Conservation (phyloP, 2,113 vertebrate genomes). For the Thryonomys swinderianus region DNA sequence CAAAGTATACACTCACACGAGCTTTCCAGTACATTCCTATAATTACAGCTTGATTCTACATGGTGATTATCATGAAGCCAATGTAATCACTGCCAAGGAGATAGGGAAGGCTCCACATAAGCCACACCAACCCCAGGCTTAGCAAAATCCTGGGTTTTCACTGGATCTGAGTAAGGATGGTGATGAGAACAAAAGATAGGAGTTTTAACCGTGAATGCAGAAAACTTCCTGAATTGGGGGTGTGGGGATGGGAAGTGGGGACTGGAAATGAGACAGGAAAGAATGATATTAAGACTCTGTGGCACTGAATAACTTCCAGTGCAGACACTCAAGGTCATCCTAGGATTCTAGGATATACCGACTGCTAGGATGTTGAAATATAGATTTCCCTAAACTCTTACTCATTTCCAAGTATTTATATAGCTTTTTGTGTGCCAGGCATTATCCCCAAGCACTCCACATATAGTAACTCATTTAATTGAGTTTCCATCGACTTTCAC, state of each 20-base stretch:
- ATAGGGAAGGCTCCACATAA: neutral
- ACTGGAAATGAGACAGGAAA: neutral
- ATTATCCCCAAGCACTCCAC: neutral
- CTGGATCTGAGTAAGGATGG: slow-evolving; percentile 1
- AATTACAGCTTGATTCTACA: slow-evolving; percentile 54
- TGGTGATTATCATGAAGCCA: slow-evolving; percentile 62
- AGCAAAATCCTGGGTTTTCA: slow-evolving; percentile 41
- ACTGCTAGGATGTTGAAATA: neutral
- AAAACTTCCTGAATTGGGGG: neutral
- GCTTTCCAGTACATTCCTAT: slow-evolving; percentile 43
- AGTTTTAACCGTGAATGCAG: neutral
- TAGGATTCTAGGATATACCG: neutral
- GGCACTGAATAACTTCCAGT: neutral
- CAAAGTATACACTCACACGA: neutral
- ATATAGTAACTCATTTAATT: slow-evolving; percentile 62
- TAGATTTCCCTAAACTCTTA: neutral
- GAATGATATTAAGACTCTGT: neutral
- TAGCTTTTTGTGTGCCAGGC: neutral
- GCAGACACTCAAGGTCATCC: neutral
- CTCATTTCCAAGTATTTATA: slow-evolving; percentile 39
- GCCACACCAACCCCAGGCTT: neutral
- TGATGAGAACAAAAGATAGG: neutral
- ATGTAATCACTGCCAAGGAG: neutral
- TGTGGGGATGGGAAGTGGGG: too few relatives aligned
- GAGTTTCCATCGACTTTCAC: slow-evolving; percentile 56